phyloP scores from a whole-genome alignment of 2,113 vertebrate genomes.

The Cinclus cinclus region DNA sequence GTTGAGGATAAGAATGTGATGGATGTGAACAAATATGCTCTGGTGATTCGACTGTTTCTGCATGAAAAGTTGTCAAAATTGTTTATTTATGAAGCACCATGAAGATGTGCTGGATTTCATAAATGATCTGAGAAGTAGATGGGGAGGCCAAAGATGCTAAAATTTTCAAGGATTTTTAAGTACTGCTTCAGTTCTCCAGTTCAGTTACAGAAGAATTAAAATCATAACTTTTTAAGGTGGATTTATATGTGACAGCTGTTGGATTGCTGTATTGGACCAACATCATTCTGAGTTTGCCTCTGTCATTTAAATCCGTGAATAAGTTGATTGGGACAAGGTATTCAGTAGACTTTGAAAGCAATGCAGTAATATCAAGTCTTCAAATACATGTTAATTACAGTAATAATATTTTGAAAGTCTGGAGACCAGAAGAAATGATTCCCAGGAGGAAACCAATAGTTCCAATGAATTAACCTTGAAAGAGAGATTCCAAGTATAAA shows the following conservation, averaged over 20 bases:
- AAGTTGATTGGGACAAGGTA: not conserved
- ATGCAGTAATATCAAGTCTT: not conserved
- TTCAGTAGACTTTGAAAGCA: not conserved
- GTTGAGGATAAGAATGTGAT: not conserved
- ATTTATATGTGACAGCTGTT: not conserved
- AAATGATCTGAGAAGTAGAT: not conserved
- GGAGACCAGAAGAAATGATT: not conserved
- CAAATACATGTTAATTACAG: conserved; percentile 11
- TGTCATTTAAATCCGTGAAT: not conserved
- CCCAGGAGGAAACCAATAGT: not conserved
- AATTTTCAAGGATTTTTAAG: not conserved
- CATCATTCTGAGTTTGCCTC: not conserved
- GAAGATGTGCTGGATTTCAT: not conserved
- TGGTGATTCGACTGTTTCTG: not conserved
- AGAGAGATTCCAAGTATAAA: not conserved
- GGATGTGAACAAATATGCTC: not conserved
- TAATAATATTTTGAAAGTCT: conserved; percentile 28
- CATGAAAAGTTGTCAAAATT: not conserved
- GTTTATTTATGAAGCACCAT: not conserved
- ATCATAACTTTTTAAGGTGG: not conserved
- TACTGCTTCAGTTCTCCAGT: not conserved
- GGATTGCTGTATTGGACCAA: not conserved
- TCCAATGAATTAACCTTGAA: not conserved
- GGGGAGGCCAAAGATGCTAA: not conserved
- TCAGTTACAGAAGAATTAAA: not conserved